Conservation (phyloP, 1,140 invertebrate species). For the Anastrepha obliqua region DNA sequence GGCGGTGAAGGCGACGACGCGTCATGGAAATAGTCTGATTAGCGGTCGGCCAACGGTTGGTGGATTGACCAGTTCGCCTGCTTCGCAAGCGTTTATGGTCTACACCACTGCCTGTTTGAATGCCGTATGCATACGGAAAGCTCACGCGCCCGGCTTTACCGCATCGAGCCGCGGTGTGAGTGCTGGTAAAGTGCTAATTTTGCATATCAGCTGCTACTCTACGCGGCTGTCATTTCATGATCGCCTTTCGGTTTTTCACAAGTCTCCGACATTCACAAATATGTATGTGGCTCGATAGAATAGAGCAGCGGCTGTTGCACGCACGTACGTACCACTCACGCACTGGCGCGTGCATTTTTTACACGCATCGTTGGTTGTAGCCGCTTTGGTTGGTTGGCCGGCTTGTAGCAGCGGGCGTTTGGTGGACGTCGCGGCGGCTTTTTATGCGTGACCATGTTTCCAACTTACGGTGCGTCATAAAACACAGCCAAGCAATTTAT, state of each 20-base stretch:
- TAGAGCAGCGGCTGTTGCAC: neutral
- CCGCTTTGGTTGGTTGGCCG: neutral
- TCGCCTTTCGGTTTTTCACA: neutral
- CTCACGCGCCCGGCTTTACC: neutral
- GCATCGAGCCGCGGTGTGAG: neutral
- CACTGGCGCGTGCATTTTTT: neutral
- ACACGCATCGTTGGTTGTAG: neutral
- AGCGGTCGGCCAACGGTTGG: neutral
- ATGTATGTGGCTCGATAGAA: neutral
- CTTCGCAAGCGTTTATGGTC: neutral
- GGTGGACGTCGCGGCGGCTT: neutral
- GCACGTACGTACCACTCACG: neutral
- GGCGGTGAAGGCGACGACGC: neutral
- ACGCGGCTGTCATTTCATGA: constrained; percentile 38
- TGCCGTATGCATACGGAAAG: too few relatives aligned
- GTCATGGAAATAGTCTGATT: neutral
- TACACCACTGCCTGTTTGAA: neutral
- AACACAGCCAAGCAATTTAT: neutral
- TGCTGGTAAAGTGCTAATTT: constrained; percentile 30
- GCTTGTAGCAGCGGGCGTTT: neutral
- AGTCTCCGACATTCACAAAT: neutral
- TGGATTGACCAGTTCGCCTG: constrained; percentile 12
- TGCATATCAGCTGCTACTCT: constrained; percentile 47
- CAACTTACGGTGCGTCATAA: neutral
- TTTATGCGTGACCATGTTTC: neutral